Evolutionary conservation across 2,113 vertebrate genomes (phyloP), one percentile per base, ranked within the genome.

Genomic region (Eublepharis macularius): DNA sequence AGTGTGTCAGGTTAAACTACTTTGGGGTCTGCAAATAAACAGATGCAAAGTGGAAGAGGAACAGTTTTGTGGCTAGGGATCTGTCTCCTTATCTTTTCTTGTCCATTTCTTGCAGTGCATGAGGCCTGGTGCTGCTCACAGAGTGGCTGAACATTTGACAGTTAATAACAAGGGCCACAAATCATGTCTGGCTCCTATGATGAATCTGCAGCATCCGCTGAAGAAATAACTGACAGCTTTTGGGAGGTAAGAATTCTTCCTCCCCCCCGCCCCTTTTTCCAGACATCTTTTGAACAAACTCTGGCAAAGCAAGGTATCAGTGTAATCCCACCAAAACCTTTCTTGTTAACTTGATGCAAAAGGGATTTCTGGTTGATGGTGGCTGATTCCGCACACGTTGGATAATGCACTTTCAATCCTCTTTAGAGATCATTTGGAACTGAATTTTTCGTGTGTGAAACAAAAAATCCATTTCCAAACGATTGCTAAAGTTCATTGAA

Each of bases 181-280:
- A 92, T 91, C 95, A 99, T 99, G 98, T 99, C 98, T 36, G 97
- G 97, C 95, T 98, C 98, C 95, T 99, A 99, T 73, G 98, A 99
- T 21, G 98, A 99, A 94, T 93, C 97, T 81, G 95, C 97, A 1
- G 94, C 95, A n/a, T 96, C 94, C 26, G 91, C 97, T 0, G 97
- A 99, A 94, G 98, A 98, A 95, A 97, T 96, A 83, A 99, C 98
- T 1, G 98, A 99, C 96, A 99, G 98, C 96, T 99, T 99, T 95
- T 99, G 98, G 98, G 98, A 99, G 98, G 98, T 99, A 96, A 95
- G 95, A 24, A 63, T 57, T 0, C 0, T 4, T 51, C 0, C 0
- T 26, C 7, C 0, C 54, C 49, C 34, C 19, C 43, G 8, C 41
- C 29, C n/a, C n/a, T n/a, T n/a, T 65, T 80, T 19, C 51, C 41